Evolutionary conservation across 2,888 invertebrate species (phyloP).

Genomic region (Melangyna quadrimaculata): DNA sequence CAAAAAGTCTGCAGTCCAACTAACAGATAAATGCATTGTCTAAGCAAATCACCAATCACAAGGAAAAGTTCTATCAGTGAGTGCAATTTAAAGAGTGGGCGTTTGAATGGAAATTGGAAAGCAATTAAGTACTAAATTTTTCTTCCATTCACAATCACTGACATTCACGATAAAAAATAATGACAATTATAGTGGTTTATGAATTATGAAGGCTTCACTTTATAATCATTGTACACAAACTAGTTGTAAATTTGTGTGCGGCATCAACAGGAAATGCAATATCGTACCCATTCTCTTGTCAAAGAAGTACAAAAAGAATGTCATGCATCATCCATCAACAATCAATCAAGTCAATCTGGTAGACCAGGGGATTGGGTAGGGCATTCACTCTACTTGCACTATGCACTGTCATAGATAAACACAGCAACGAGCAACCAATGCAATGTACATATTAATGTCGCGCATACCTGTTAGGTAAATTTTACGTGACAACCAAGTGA

Average conservation of each 20-base stretch:
- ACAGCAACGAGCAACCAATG: no score
- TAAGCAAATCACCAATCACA: constrained; percentile 25
- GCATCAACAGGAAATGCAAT: constrained; percentile 44
- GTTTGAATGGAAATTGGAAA: constrained; percentile 57
- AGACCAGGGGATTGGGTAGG: neutral
- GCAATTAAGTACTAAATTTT: constrained; percentile 38
- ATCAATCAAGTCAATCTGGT: constrained; percentile 38
- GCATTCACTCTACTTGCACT: constrained; percentile 45
- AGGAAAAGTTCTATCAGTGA: neutral
- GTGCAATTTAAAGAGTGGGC: constrained; percentile 46
- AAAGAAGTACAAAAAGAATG: constrained; percentile 36
- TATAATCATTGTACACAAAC: no score
- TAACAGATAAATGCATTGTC: constrained; percentile 1
- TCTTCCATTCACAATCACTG: neutral
- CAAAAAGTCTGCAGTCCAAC: neutral
- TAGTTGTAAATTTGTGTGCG: neutral
- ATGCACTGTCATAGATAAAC: constrained; percentile 31
- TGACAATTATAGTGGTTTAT: neutral
- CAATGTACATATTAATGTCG: constrained; percentile 32
- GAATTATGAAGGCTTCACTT: constrained; percentile 1
- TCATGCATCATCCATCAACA: constrained; percentile 37
- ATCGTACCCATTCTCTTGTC: constrained; percentile 42
- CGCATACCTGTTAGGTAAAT: constrained; percentile 36
- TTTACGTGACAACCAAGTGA: constrained; percentile 66
- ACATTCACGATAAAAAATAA: neutral